phyloP scores from a whole-genome alignment of 2,113 vertebrate species.

The Hiodon alosoides region DNA sequence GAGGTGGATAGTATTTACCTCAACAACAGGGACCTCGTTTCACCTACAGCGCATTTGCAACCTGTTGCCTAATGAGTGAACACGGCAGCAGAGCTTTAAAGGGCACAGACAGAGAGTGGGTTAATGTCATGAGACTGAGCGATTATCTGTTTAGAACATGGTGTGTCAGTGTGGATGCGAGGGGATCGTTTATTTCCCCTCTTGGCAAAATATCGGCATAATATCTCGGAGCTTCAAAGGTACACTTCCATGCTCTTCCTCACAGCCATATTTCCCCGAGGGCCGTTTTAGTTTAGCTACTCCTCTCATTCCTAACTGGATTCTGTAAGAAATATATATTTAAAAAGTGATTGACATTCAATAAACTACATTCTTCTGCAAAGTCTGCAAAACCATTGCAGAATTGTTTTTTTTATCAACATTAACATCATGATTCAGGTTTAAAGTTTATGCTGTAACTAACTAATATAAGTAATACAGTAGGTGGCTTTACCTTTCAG shows the following conservation, averaged over 20 bases:
- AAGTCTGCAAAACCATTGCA: too few species aligned
- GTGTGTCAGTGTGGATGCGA: conserved; percentile 72
- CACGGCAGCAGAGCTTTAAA: conserved; percentile 70
- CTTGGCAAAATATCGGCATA: conserved; percentile 51
- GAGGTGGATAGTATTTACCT: conserved; percentile 66
- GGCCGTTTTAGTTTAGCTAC: conserved; percentile 17
- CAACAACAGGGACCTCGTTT: conserved; percentile 78
- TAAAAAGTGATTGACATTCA: too few species aligned
- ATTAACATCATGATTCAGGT: too few species aligned
- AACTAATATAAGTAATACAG: too few species aligned
- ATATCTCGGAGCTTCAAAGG: conserved; percentile 59
- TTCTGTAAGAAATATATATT: neutral
- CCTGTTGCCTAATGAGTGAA: conserved; percentile 87
- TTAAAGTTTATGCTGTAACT: too few species aligned
- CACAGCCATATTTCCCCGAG: conserved; percentile 37
- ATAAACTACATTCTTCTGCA: too few species aligned
- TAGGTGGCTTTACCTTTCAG: too few species aligned
- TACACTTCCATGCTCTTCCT: conserved; percentile 47
- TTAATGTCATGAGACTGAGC: conserved; percentile 79
- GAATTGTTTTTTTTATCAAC: too few species aligned
- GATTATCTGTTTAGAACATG: conserved; percentile 66
- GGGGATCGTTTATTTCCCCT: conserved; percentile 43
- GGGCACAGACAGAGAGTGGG: conserved; percentile 64
- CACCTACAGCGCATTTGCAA: conserved; percentile 83
- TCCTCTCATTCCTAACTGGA: neutral